phyloP scores from a whole-genome alignment of 2,888 invertebrate genomes.

The Arge pagana region DNA sequence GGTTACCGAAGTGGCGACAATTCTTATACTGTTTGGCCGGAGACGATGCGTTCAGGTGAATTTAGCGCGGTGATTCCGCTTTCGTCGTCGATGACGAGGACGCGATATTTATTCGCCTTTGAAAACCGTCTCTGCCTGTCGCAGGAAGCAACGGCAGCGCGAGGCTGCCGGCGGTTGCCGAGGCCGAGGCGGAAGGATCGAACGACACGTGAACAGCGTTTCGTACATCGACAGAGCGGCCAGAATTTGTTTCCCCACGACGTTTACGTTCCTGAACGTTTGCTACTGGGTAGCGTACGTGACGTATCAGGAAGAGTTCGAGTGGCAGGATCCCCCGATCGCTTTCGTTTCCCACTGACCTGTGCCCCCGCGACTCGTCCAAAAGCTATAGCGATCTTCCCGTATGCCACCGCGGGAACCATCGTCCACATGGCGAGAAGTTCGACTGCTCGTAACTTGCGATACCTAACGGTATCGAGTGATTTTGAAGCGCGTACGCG shows the following conservation, averaged over 20 bases:
- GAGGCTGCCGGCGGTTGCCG: conserved; percentile 61
- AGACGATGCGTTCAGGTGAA: conserved; percentile 69
- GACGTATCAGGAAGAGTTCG: conserved; percentile 75
- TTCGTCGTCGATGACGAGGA: neutral
- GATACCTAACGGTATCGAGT: no score
- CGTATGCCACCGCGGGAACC: no score
- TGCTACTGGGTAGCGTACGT: conserved; percentile 90
- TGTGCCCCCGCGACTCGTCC: no score
- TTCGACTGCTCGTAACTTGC: no score
- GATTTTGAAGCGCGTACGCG: no score
- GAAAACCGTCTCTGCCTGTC: neutral
- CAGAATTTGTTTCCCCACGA: conserved; percentile 80
- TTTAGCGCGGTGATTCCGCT: neutral
- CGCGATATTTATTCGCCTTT: neutral
- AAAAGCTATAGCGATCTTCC: no score
- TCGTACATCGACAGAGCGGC: conserved; percentile 84
- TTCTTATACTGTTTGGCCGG: conserved; percentile 80
- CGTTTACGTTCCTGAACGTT: conserved; percentile 83
- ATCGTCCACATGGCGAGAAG: no score
- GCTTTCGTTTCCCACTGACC: conserved; percentile 61
- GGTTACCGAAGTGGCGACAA: conserved; percentile 78
- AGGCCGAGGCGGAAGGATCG: conserved; percentile 51
- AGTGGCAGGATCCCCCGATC: conserved; percentile 73
- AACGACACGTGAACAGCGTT: conserved; percentile 82
- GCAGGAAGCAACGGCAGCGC: conserved; percentile 70